Evolutionary conservation across 2,797 vertebrate species (phyloP).

Genomic region (Hapalemur alaotrensis): DNA sequence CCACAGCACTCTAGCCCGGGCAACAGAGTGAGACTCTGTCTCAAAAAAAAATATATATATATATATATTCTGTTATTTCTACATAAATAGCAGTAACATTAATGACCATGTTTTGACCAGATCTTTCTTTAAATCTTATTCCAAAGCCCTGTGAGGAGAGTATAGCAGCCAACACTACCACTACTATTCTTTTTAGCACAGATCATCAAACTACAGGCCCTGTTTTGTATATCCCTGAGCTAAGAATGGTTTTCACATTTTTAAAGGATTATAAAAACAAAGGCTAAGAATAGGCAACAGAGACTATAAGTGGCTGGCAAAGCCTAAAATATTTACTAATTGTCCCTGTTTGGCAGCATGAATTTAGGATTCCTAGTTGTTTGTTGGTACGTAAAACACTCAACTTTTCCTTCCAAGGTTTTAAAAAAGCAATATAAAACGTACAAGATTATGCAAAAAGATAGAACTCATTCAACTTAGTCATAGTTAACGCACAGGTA

Average conservation of each 20-base stretch:
- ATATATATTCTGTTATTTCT: background rate
- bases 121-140: background rate
- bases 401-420: constrained; percentile 6
- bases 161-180: background rate
- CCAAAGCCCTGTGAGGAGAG: background rate
- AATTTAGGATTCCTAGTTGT: background rate
- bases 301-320: background rate
- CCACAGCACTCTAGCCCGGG: too few species aligned
- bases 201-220: background rate
- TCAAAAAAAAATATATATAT: too few species aligned
- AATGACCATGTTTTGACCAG: background rate
- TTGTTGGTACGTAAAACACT: background rate
- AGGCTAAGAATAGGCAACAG: background rate
- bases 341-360: background rate
- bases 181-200: background rate
- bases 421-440: constrained; percentile 20
- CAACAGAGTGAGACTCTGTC: too few species aligned
- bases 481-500: background rate
- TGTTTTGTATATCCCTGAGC: background rate
- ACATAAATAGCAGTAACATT: background rate
- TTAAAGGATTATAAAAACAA: constrained; percentile 27
- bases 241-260: constrained; percentile 25
- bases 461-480: background rate
- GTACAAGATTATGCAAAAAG: background rate
- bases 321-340: background rate